Base-by-base conservation (phyloP, 2,113 vertebrate species). In the Amia ocellicauda region DNA sequence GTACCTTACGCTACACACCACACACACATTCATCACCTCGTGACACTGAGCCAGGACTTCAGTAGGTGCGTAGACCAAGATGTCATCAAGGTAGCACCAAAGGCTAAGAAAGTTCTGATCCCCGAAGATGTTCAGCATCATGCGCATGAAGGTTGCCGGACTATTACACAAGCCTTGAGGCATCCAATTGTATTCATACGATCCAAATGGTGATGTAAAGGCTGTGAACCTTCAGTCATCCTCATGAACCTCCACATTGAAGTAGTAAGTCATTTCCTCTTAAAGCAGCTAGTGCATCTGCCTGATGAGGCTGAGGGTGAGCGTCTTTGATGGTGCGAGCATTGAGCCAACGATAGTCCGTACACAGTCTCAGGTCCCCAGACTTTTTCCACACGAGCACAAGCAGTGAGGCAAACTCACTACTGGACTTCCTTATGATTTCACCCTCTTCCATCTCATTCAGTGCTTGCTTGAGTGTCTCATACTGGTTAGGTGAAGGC, bases 361-460 rank as follows among this genome's bases (percentile, higher is more conserved):
- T 36, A 50, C 58, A 62, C 40, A 66, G 19, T 3, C 45, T 27
- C 7, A 52, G 41, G 14, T 66, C 36, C 10, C 47, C 57, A 17
- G 28, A 51, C 47, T 60, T 67, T 41, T 28, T 61, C 49, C 50
- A 67, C 55, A 51, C 31, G 23, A 51, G 29, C 1, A 67, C 58
- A 20, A 74, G 58, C 2, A 57, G 62, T 0, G 63, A 71, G 0
- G 62, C 45, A 31, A 9, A 69, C 19, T 73, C 62, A 54, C 64
- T 72, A 2, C 5, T 52, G 8, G 67, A 69, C 20, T 68, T 74
- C 7, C 64, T 50, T 10, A 72, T 74, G 2, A 72, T 68, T 1
- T 72, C 59, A 1, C 43, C 23, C 0, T 73, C 56, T 36, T 71
- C 62, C 55, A 69, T 71, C 8, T 69, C 66, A 50, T 69, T 31